phyloP scores from a whole-genome alignment of 2,888 invertebrate genomes.

The Nymphalis polychloros region DNA sequence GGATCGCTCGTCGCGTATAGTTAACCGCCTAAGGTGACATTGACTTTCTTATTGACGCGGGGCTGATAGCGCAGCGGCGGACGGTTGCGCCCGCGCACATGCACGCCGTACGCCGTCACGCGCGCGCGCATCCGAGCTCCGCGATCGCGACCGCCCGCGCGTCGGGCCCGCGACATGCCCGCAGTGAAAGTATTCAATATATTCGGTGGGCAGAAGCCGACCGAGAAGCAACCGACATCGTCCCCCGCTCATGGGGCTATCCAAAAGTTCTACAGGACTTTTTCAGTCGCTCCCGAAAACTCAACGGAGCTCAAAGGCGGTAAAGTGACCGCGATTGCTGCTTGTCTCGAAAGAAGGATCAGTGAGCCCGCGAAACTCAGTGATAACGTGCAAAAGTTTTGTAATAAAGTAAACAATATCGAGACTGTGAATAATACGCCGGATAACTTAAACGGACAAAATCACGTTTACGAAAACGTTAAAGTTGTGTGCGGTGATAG shows the following conservation, averaged over 20 bases:
- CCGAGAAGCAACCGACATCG: slow-evolving; percentile 68
- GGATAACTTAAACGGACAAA: slow-evolving; percentile 52
- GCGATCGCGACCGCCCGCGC: slow-evolving; percentile 69
- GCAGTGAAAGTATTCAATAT: slow-evolving; percentile 81
- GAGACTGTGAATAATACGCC: slow-evolving; percentile 61
- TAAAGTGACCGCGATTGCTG: slow-evolving; percentile 77
- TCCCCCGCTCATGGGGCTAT: slow-evolving; percentile 66
- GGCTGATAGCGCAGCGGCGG: slow-evolving; percentile 56
- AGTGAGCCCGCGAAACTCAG: slow-evolving; percentile 67
- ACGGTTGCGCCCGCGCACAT: slow-evolving; percentile 58
- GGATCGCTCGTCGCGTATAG: slow-evolving; percentile 5
- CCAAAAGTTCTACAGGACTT: slow-evolving; percentile 80
- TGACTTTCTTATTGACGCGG: slow-evolving; percentile 74
- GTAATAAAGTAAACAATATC: slow-evolving; percentile 54
- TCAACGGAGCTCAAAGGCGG: slow-evolving; percentile 67
- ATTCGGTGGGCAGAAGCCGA: slow-evolving; percentile 80
- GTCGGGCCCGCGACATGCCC: slow-evolving; percentile 78
- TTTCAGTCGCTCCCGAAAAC: slow-evolving; percentile 71
- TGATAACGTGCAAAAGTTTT: slow-evolving; percentile 70
- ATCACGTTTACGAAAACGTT: slow-evolving; percentile 77
- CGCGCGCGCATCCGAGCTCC: slow-evolving; percentile 76
- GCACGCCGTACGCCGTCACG: slow-evolving; percentile 72
- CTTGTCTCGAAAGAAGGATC: slow-evolving; percentile 72
- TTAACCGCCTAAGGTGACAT: slow-evolving; percentile 67
- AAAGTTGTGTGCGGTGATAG: slow-evolving; percentile 59